Evolutionary conservation across 2,113 vertebrate species (phyloP).

Genomic region (Ondatra zibethicus): DNA sequence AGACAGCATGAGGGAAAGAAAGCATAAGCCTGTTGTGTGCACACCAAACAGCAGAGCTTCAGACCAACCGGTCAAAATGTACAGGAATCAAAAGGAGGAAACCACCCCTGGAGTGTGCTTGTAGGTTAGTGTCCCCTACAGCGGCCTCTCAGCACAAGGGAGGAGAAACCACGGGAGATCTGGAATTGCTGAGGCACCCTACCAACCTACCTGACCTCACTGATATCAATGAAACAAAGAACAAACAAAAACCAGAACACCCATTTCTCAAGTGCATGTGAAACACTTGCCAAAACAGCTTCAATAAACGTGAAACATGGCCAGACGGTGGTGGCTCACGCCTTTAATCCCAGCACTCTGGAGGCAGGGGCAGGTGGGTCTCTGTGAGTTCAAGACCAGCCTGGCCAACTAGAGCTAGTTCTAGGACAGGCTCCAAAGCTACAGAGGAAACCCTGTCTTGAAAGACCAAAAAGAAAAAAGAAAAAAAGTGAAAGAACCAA

Average conservation of each 20-base stretch:
- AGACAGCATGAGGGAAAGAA: neutral
- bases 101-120: neutral
- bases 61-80: neutral
- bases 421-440: no score
- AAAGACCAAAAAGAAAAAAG: no score
- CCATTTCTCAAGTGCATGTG: neutral
- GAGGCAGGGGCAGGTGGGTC: no score
- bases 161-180: neutral
- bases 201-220: neutral
- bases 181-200: neutral
- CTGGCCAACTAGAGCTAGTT: no score
- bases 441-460: no score
- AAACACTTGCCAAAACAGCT: neutral
- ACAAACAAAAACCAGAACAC: neutral
- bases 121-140: neutral
- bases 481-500: no score
- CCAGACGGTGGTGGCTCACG: no score
- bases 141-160: neutral
- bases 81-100: neutral
- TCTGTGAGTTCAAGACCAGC: no score
- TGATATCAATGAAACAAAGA: neutral
- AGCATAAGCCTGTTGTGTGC: neutral
- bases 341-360: no score
- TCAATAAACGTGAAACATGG: neutral
- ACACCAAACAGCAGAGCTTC: neutral